Evolutionary conservation across 2,797 vertebrate species (phyloP).

Genomic region (Lophotriccus pileatus): DNA sequence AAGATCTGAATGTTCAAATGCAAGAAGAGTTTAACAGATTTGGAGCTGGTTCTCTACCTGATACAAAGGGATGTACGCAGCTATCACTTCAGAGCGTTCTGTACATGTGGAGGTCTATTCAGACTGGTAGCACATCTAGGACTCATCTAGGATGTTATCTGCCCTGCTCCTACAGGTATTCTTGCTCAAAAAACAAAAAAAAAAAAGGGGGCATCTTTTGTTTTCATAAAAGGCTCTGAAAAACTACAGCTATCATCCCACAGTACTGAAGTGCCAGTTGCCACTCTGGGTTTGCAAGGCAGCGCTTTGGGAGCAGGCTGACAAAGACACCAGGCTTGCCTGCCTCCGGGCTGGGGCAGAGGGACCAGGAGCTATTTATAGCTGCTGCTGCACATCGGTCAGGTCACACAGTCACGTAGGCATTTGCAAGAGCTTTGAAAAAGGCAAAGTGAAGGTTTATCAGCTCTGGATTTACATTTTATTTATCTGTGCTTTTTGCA

Average conservation of each 20-base stretch:
- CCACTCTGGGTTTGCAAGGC: background rate
- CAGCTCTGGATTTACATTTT: background rate
- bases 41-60: background rate
- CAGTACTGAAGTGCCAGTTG: background rate
- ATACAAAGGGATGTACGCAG: background rate
- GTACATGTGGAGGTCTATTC: background rate
- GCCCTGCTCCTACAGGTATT: background rate
- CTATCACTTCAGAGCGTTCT: background rate
- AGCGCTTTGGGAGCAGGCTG: background rate
- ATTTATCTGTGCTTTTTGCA: background rate
- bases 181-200: background rate
- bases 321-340: background rate
- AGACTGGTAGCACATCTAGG: background rate
- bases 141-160: background rate
- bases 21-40: background rate
- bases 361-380: background rate
- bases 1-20: background rate
- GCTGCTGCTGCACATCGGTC: background rate
- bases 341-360: background rate
- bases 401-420: background rate
- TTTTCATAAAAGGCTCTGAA: background rate
- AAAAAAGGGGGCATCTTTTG: accelerated
- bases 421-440: background rate
- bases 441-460: background rate
- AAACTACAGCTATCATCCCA: background rate